Conservation (phyloP, 2,888 invertebrate species). For the Cheilosia grossa region DNA sequence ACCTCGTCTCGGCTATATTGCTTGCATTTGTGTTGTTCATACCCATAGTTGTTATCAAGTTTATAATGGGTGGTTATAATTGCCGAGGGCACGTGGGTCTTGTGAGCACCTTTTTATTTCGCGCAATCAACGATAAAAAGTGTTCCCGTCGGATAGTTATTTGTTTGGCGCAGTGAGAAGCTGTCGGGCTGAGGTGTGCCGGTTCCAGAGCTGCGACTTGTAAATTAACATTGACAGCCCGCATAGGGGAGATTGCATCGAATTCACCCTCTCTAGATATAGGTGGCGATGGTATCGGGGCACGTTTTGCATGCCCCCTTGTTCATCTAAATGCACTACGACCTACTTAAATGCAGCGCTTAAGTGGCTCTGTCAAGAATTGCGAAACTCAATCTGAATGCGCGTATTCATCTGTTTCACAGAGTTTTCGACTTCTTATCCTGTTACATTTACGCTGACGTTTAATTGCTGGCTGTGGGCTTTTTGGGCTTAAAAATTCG, state of each 20-base stretch:
- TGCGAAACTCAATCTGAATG: not conserved
- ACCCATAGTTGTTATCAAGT: not conserved
- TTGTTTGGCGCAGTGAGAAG: too few species aligned
- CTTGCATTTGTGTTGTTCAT: not conserved
- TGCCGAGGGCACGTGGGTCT: not conserved
- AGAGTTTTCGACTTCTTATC: not conserved
- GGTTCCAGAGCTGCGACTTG: not conserved
- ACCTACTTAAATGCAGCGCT: not conserved
- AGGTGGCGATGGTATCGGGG: too few species aligned
- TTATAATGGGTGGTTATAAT: not conserved
- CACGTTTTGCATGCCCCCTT: not conserved
- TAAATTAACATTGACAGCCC: not conserved
- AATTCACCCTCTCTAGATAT: too few species aligned
- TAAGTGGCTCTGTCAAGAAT: not conserved
- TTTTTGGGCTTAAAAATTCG: too few species aligned
- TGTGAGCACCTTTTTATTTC: not conserved
- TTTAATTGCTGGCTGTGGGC: too few species aligned
- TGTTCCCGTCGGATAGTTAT: not conserved
- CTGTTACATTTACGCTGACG: too few species aligned
- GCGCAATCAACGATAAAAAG: not conserved
- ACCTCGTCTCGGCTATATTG: not conserved
- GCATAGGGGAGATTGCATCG: too few species aligned
- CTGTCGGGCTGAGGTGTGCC: not conserved
- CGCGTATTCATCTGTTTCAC: too few species aligned
- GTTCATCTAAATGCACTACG: not conserved